Evolutionary conservation across 2,888 invertebrate genomes (phyloP), one percentile per base, ranked within the genome.

Genomic region (Metacarcinus magister): DNA sequence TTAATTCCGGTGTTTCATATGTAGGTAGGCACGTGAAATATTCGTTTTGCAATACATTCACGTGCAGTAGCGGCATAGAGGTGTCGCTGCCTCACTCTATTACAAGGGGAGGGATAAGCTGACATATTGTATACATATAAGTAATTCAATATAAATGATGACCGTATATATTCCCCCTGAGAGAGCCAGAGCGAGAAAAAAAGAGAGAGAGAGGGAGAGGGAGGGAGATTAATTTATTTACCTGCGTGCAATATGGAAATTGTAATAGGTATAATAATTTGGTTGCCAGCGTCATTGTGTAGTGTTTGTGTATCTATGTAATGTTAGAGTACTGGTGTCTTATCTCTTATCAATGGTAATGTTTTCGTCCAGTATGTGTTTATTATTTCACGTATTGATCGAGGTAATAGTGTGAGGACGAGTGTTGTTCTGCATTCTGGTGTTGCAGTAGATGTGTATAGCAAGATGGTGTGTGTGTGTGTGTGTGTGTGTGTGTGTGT

Each of bases 1-100:
- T 82, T 82, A 82, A 82, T 82, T 82, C 32, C 13, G 82, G 82
- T 82, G 82, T 82, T 82, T 82, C 82, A 82, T 82, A 32, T 82
- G 23, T 32, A 82, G 82, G 23, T 32, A 82, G 82, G 82, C 32
- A 32, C 82, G 82, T 32, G 13, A 32, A 82, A 28, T 82, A 32
- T 82, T 13, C 32, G 82, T 32, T 82, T 82, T 82, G 82, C 82
- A 82, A 82, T 82, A 32, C 82, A 82, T 82, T 82, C 16, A 82
- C 82, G 5, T 82, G 82, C 13, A 32, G 32, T 16, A 32, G 32
- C 28, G n/a, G 19, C 23, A 67, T 67, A 67, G 7, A 67, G 67
- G n/a, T 67, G n/a, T 67, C 7, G 67, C 7, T 67, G n/a, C 2
- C 67, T 16, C 67, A 23, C 67, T 67, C 1, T 67, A n/a, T n/a